Evolutionary conservation across 2,888 invertebrate genomes (phyloP).

Genomic region (Caenorhabditis sp.): DNA sequence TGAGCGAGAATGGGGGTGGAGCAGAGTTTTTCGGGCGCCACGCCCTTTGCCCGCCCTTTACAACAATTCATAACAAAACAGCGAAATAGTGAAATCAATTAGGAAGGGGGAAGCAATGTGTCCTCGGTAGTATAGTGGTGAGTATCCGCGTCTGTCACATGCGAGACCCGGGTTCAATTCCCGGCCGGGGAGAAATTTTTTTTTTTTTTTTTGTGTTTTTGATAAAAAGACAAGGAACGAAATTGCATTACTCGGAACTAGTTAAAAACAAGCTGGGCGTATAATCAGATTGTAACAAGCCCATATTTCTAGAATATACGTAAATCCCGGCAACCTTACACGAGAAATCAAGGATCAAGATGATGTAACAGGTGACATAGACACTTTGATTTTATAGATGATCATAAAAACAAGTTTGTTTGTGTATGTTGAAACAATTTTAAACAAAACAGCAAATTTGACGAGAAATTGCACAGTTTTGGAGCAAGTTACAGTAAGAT

Average conservation of each 20-base stretch:
- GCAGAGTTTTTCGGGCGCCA: not conserved
- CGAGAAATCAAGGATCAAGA: not conserved
- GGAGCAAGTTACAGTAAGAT: no score
- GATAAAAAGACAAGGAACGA: not conserved
- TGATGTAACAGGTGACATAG: not conserved
- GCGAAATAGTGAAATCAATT: not conserved
- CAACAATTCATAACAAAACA: not conserved
- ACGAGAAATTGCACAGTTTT: no score
- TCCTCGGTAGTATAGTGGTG: constrained; percentile 51
- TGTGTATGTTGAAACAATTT: no score
- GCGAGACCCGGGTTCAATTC: constrained; percentile 59
- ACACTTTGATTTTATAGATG: no score
- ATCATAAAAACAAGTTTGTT: no score
- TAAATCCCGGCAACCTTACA: no score
- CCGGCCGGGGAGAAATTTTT: constrained; percentile 55
- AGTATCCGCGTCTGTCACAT: constrained; percentile 61
- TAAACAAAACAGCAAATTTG: no score
- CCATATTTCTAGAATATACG: no score
- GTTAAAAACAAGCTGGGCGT: no score
- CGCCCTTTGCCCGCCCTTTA: not conserved
- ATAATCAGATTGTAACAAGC: no score
- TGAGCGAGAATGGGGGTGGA: not conserved
- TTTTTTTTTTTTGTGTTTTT: not conserved
- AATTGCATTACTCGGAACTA: no score
- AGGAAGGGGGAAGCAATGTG: constrained; percentile 5